Evolutionary conservation across 2,797 vertebrate species (phyloP), one percentile per base, ranked within the genome.

Genomic region (Silurus lanzhouensis): DNA sequence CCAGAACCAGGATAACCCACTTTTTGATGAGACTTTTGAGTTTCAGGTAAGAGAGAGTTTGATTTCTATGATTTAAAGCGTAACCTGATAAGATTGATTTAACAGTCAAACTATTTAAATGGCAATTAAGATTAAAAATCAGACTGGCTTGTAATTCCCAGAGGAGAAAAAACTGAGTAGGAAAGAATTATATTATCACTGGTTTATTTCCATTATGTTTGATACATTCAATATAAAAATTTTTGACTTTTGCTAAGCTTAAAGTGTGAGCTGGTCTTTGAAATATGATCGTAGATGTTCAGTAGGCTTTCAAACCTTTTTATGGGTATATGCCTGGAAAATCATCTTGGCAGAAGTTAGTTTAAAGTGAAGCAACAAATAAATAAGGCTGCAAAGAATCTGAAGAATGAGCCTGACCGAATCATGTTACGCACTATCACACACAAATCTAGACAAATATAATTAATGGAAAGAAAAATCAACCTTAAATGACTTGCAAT

Each of bases 1-100:
- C 44, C 97, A 99, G 88, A 99, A 99, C 94, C 97, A 97, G 58
- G 98, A 99, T 72, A 96, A 98, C 90, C 98, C 98, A 0, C 96
- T 99, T 90, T 99, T 99, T 87, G 98, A 99, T 19, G 98, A 99
- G 92, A 99, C 96, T 80, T 99, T 99, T 83, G 98, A 99, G 93
- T 99, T 99, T 88, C 97, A 97, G 90, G 95, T 96, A 31, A 90
- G 91, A 72, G n/a, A 31, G 13, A 2, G 17, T 68, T 63, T 79
- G 60, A 25, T 58, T 58, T 8, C 12, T 12, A 1, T 20, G 25
- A 58, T 17, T n/a, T 84, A 22, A 83, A 72, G 20, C 74, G 19
- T 27, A 57, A 27, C 7, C 25, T 85, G 70, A 68, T 52, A 58
- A 60, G n/a, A 68, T 64, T 70, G 79, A 74, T 70, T 67, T 46